Conservation (phyloP, 1,140 invertebrate genomes). For the Bombus confusus region DNA sequence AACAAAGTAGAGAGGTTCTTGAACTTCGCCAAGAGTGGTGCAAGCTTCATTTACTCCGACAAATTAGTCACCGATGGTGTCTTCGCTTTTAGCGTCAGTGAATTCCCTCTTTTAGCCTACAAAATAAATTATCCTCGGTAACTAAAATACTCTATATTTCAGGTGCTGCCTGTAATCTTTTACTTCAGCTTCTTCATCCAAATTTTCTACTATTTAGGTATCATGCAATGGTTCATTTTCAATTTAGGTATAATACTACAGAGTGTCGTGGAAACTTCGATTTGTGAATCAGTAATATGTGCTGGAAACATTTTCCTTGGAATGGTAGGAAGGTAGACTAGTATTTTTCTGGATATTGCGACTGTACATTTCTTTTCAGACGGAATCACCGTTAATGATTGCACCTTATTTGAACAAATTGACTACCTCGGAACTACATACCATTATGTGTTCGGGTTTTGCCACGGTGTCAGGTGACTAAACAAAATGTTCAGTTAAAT, state of each 20-base stretch:
- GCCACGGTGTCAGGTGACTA: slow-evolving; percentile 94
- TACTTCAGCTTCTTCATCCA: slow-evolving; percentile 95
- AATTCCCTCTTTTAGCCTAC: neutral
- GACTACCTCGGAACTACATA: slow-evolving; percentile 95
- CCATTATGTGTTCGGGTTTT: slow-evolving; percentile 96
- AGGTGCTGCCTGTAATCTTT: slow-evolving; percentile 93
- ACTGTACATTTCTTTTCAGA: slow-evolving; percentile 83
- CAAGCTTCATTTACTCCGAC: slow-evolving; percentile 93
- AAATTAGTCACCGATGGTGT: slow-evolving; percentile 85
- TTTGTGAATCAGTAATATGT: slow-evolving; percentile 95
- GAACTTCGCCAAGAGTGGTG: slow-evolving; percentile 89
- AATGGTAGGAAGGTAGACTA: slow-evolving; percentile 84
- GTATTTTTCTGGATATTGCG: neutral
- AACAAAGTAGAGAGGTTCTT: slow-evolving; percentile 92
- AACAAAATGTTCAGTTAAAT: neutral
- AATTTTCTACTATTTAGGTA: slow-evolving; percentile 93
- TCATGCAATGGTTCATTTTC: slow-evolving; percentile 93
- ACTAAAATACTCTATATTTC: slow-evolving; percentile 41
- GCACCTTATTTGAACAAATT: slow-evolving; percentile 92
- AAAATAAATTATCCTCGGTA: neutral
- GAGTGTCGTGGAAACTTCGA: slow-evolving; percentile 90
- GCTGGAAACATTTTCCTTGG: slow-evolving; percentile 95
- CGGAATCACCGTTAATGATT: slow-evolving; percentile 94
- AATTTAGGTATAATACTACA: slow-evolving; percentile 91
- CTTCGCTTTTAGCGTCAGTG: slow-evolving; percentile 92